Conservation (phyloP, 2,797 vertebrate genomes). For the Phylloscopus collybita region DNA sequence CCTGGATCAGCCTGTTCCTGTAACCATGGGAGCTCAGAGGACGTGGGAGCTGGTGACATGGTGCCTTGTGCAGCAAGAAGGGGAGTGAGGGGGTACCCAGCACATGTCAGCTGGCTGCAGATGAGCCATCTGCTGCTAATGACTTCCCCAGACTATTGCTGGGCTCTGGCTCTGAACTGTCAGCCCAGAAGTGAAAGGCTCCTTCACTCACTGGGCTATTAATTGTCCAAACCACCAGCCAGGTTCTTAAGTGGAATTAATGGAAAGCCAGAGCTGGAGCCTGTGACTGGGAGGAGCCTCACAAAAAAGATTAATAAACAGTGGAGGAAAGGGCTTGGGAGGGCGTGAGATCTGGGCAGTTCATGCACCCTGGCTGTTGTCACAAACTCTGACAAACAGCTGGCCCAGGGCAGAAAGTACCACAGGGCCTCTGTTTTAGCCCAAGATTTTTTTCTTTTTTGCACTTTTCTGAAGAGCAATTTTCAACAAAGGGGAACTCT, state of each 20-base stretch:
- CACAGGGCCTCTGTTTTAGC: not conserved
- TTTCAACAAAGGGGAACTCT: not conserved
- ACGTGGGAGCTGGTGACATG: accelerated
- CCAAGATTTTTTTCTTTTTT: not conserved
- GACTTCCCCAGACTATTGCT: not conserved
- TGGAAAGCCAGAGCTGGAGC: not conserved
- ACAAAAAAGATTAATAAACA: not conserved
- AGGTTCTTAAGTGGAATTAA: not conserved
- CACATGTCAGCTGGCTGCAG: not conserved
- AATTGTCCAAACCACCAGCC: not conserved
- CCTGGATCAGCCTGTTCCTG: not conserved
- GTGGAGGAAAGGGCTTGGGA: not conserved
- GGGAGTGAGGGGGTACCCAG: not conserved
- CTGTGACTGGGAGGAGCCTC: not conserved
- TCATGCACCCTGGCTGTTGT: not conserved
- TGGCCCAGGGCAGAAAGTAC: not conserved
- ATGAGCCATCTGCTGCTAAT: not conserved
- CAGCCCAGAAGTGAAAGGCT: not conserved
- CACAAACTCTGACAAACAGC: not conserved
- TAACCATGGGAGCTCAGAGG: not conserved
- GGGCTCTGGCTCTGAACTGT: not conserved
- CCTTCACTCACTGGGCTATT: not conserved
- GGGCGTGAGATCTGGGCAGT: not conserved
- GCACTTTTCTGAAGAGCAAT: not conserved
- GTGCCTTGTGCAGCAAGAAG: not conserved